Evolutionary conservation across 1,140 invertebrate genomes (phyloP), one percentile per base, ranked within the genome.

Genomic region (Drosophila lowei): DNA sequence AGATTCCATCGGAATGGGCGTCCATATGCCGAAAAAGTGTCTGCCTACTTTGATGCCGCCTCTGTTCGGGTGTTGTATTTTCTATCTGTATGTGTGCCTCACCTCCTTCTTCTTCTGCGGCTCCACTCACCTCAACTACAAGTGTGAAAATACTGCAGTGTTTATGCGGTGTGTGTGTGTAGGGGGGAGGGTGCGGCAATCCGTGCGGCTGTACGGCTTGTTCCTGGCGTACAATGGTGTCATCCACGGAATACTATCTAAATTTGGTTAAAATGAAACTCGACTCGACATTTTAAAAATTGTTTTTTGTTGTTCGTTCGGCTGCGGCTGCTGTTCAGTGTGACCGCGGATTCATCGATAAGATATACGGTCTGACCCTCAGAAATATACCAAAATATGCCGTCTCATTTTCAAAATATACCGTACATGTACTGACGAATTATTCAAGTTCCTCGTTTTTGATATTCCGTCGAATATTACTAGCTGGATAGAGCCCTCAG

Each of bases 81-180:
- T 75, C 70, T 54, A 53, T 60, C 47, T 66, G 25, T 72, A 55
- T 68, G 30, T 57, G 42, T 56, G 65, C 73, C 72, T 80, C 34
- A 68, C 63, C 61, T 67, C 62, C 61, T 44, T 53, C 49, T 30
- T 30, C 28, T 25, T 8, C 28, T 8, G 66, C 76, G 74, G 63
- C 64, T 56, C 72, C 77, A 79, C 78, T 81, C 53, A 81, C 79
- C 79, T 71, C 56, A 72, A 83, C 59, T 11, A 38, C 11, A 65
- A 57, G 66, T 81, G 59, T 83, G 75, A 73, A 81, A 81, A 81
- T 78, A 80, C 80, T 81, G 79, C 79, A 72, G 80, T 83, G 43
- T 52, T 42, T 46, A 50, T 63, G 30, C 43, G 59, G 34, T 80
- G 67, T 72, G 34, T 63, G 54, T 73, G 55, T 62, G 48, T 25